phyloP scores from a whole-genome alignment of 2,888 invertebrate genomes.

The Oasisia sp. region DNA sequence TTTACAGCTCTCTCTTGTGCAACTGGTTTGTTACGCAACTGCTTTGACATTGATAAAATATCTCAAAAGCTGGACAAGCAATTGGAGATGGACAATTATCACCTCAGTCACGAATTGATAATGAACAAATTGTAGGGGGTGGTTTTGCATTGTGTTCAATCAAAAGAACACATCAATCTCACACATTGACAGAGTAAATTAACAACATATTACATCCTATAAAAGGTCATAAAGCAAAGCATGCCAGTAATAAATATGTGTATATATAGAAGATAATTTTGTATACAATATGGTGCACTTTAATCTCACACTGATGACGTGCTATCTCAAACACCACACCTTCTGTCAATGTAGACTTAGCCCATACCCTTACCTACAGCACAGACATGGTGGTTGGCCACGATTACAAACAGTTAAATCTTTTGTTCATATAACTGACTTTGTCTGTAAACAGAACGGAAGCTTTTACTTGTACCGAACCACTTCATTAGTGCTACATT shows the following conservation, averaged over 20 bases:
- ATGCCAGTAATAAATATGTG: not conserved
- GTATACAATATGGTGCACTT: not conserved
- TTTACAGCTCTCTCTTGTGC: not conserved
- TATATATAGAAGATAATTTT: not conserved
- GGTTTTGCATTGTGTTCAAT: not conserved
- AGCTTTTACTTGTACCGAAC: not conserved
- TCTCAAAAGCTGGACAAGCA: not conserved
- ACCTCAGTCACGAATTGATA: not conserved
- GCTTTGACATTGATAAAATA: not conserved
- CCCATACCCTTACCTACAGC: not conserved
- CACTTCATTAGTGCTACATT: constrained; percentile 17
- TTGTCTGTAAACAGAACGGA: not conserved
- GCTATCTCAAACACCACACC: not conserved
- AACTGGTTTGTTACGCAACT: not conserved
- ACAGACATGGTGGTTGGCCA: not conserved
- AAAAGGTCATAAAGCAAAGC: not conserved
- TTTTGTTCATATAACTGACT: constrained; percentile 12
- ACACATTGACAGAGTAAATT: not conserved
- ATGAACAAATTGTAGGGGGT: not conserved
- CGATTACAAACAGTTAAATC: not conserved
- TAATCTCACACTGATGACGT: not conserved
- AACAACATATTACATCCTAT: not conserved
- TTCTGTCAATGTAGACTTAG: not conserved
- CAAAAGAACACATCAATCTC: not conserved
- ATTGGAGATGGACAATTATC: not conserved